Base-by-base conservation (phyloP, 2,113 vertebrate species). In the Odontophorus gujanensis region DNA sequence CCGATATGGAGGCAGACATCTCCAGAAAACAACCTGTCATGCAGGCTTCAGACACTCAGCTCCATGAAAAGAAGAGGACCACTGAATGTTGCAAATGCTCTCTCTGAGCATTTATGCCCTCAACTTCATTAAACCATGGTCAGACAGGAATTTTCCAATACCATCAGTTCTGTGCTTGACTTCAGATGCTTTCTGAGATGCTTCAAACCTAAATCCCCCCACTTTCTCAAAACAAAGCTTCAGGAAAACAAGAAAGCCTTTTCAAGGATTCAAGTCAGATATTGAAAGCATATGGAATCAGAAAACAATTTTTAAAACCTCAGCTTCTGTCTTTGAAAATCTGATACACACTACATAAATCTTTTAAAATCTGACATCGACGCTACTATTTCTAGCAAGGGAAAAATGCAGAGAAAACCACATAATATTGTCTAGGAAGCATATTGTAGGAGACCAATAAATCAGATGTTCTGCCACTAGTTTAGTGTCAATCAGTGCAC, bases 21-120 rank as follows among this genome's bases (percentile, higher is more conserved):
- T 93, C 86, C 71, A 77, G 89, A 79, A 95, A 94, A 91, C 84
- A 90, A 92, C 48, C 91, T 93, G 89, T 89, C 93, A 94, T 62
- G 57, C 53, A 91, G 59, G n/a, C 83, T 93, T 94, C 87, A 94
- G 73, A 75, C 83, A 92, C 62, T 68, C 87, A 92, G 71, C 67
- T 83, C 66, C 87, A 75, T 21, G 45, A 65, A 61, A 72, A 77
- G 45, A 65, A 61, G 67, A 80, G 40, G 38, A 85, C 8, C 75
- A 43, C 72, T 94, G 63, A 63, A 75, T 42, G 85, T 76, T 94
- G 80, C 80, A 85, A 75, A 96, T 28, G 48, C 68, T 63, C 7
- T 58, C 89, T 87, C 81, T 80, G 63, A 75, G 50, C 83, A 58
- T 61, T 61, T 58, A 40, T 32, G 67, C 26, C 74, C 57, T 81